phyloP scores from a whole-genome alignment of 2,888 invertebrate species.

The Oasisia sp. region DNA sequence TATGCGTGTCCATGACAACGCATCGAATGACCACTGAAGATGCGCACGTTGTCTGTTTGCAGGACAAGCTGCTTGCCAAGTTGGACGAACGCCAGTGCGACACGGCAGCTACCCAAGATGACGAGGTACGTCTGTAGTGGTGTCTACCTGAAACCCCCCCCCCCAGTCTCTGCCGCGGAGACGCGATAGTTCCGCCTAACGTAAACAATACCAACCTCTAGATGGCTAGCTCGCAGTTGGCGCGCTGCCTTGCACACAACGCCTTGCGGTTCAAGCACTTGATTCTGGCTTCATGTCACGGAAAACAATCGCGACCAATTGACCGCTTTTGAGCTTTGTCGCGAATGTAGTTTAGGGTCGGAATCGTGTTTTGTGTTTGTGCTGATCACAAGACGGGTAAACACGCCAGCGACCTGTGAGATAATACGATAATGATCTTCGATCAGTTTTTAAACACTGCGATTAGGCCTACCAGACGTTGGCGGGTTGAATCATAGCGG shows the following conservation, averaged over 20 bases:
- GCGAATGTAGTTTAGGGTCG: neutral
- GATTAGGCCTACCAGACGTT: neutral
- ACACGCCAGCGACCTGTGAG: neutral
- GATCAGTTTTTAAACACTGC: neutral
- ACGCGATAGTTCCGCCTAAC: neutral
- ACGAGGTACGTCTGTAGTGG: neutral
- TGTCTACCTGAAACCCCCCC: neutral
- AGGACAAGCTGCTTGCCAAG: conserved; percentile 3
- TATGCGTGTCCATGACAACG: neutral
- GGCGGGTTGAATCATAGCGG: neutral
- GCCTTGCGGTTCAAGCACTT: neutral
- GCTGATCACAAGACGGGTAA: neutral
- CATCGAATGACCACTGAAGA: neutral
- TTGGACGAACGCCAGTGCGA: neutral
- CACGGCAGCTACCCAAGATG: neutral
- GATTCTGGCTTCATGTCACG: neutral
- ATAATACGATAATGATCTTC: neutral
- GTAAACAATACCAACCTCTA: neutral
- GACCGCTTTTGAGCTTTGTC: neutral
- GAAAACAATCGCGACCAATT: neutral
- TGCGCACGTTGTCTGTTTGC: neutral
- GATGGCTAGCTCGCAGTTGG: neutral
- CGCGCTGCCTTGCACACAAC: neutral
- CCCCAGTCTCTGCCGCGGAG: neutral
- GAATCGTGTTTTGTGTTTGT: neutral